Evolutionary conservation across 2,113 vertebrate genomes (phyloP).

Genomic region (Microtus richardsoni): DNA sequence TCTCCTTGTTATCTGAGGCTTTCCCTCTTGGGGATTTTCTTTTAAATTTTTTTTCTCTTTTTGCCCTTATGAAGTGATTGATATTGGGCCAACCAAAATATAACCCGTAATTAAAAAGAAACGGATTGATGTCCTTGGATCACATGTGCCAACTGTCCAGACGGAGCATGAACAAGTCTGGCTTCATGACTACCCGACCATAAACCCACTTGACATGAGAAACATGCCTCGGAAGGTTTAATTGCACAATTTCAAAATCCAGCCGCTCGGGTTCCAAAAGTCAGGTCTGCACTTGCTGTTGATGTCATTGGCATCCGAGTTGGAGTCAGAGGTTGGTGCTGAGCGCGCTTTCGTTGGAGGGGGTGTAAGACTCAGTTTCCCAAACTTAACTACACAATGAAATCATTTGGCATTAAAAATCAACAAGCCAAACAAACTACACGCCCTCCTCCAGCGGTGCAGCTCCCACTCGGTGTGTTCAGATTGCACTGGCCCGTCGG

Average conservation of each 20-base stretch:
- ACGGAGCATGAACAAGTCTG: conserved; percentile 31
- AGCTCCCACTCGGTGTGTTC: not conserved
- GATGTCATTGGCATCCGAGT: conserved; percentile 72
- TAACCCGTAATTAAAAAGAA: not conserved
- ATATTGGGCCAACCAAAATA: conserved; percentile 52
- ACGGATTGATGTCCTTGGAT: not conserved
- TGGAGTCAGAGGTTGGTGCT: not conserved
- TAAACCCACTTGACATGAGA: conserved; percentile 75
- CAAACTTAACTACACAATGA: not conserved
- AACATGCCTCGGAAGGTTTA: conserved; percentile 79
- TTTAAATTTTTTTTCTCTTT: not conserved
- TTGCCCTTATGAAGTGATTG: conserved; percentile 8
- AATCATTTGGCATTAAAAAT: not conserved
- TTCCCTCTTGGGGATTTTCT: not conserved
- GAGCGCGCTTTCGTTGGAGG: not conserved
- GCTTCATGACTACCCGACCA: conserved; percentile 73
- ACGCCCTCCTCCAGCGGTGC: not conserved
- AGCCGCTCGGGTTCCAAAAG: conserved; percentile 73
- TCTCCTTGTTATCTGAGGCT: not conserved
- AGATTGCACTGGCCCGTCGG: not conserved
- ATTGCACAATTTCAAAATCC: conserved; percentile 84
- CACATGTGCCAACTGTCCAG: conserved; percentile 33
- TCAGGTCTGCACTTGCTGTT: conserved; percentile 87
- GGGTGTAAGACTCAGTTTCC: not conserved
- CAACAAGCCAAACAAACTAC: not conserved